Conservation (phyloP, 2,888 invertebrate genomes). For the Xestia sexstrigata region DNA sequence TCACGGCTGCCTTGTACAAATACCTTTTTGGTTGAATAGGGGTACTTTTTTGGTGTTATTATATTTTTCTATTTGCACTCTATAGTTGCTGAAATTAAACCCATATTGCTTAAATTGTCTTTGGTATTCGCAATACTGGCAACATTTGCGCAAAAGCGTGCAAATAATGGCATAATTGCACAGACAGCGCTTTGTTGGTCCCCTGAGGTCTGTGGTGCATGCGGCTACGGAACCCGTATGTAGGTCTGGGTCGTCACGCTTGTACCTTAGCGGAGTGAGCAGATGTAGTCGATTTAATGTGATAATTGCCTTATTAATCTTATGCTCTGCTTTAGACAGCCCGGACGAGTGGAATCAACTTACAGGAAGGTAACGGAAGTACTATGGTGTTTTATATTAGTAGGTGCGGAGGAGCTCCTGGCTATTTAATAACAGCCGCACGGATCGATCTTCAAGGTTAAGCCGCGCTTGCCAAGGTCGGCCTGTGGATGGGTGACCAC, state of each 20-base stretch:
- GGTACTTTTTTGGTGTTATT: not conserved
- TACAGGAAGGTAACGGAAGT: no score
- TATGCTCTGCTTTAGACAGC: not conserved
- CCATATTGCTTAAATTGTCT: conserved; percentile 27
- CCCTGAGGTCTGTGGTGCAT: conserved; percentile 51
- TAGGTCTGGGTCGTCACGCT: conserved; percentile 35
- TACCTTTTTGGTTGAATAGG: not conserved
- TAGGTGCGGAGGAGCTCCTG: not conserved
- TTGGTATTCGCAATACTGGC: conserved; percentile 29
- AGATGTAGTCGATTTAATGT: conserved; percentile 34
- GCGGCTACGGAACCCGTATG: conserved; percentile 33
- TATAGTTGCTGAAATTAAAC: conserved; percentile 1
- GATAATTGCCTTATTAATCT: conserved; percentile 47
- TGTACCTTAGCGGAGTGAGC: conserved; percentile 39
- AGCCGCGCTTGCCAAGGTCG: no score
- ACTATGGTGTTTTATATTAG: not conserved
- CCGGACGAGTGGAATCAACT: not conserved
- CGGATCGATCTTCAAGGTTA: no score
- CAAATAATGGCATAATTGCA: conserved; percentile 59
- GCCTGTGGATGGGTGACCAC: no score
- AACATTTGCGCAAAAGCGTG: conserved; percentile 47
- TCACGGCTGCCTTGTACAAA: not conserved
- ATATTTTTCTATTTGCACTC: not conserved
- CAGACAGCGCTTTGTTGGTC: conserved; percentile 52
- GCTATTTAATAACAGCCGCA: no score